Evolutionary conservation across 2,797 vertebrate species (phyloP).

Genomic region (Rhadinocentrus ornatus): DNA sequence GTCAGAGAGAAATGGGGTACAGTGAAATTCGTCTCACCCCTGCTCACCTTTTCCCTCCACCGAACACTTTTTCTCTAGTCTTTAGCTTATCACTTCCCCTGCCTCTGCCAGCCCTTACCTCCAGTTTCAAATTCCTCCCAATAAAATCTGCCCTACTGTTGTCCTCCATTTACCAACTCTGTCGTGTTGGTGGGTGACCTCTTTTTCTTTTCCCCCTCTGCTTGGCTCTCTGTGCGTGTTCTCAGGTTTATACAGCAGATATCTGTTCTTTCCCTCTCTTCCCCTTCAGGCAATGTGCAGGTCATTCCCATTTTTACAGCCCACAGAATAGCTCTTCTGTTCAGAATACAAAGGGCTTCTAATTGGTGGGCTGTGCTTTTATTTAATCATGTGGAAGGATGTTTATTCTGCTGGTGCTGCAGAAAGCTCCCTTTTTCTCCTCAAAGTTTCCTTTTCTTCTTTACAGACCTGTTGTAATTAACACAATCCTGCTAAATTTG

Average conservation of each 20-base stretch:
- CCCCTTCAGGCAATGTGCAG: conserved; percentile 41
- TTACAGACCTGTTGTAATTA: conserved; percentile 71
- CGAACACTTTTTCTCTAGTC: conserved; percentile 14
- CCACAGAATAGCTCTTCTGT: conserved; percentile 44
- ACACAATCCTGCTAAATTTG: conserved; percentile 71
- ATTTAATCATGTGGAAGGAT: conserved; percentile 65
- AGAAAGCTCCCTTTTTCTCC: conserved; percentile 40
- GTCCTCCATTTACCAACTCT: conserved; percentile 49
- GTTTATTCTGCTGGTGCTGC: conserved; percentile 53
- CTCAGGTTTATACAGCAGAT: conserved; percentile 30
- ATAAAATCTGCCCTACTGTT: conserved; percentile 51
- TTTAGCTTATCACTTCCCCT: conserved; percentile 41
- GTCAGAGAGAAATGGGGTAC: conserved; percentile 63
- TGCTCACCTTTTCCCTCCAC: conserved; percentile 5
- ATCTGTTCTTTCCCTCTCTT: conserved; percentile 38
- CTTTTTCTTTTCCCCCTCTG: neutral
- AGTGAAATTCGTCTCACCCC: conserved; percentile 56
- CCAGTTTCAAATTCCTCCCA: conserved; percentile 38
- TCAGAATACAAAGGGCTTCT: conserved; percentile 54
- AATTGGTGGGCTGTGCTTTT: conserved; percentile 65
- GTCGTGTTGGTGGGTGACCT: conserved; percentile 22
- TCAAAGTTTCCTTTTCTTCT: conserved; percentile 68
- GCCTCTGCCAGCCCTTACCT: conserved; percentile 26
- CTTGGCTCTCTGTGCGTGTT: conserved; percentile 13
- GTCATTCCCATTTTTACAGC: conserved; percentile 61